A percentile compares a stretch with the other conserved stretches of the same genome.
phyloP scores from a whole-genome alignment of 2,888 invertebrate species.

The Hoplodrina ambigua region DNA sequence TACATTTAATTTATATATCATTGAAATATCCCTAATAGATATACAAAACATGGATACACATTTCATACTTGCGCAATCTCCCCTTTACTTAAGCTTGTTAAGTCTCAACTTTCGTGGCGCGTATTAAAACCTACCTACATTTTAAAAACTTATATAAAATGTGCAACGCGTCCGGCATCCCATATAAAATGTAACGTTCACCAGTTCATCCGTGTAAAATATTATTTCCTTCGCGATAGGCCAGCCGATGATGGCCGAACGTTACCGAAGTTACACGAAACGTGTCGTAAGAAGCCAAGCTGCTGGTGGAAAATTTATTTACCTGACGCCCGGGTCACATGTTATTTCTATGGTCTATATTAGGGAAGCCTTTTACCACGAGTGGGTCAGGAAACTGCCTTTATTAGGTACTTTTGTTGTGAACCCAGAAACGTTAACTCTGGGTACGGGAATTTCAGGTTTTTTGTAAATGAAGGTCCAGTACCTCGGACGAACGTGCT shows the following conservation, averaged over 20 bases:
- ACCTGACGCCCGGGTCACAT: slow-evolving; percentile 59
- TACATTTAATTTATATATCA: no score
- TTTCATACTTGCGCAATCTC: no score
- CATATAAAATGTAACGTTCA: slow-evolving; percentile 37
- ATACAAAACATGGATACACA: no score
- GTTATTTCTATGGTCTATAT: slow-evolving; percentile 64
- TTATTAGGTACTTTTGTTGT: slow-evolving; percentile 63
- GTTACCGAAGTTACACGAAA: slow-evolving; percentile 34
- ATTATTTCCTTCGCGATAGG: slow-evolving; percentile 41
- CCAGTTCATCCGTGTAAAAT: slow-evolving; percentile 36
- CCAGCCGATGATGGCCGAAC: slow-evolving; percentile 19
- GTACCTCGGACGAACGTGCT: slow-evolving; percentile 22
- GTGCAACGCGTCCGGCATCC: slow-evolving; percentile 9
- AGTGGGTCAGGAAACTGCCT: slow-evolving; percentile 63
- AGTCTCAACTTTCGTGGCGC: no score
- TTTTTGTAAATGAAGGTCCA: slow-evolving; percentile 20
- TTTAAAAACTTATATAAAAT: slow-evolving; percentile 37
- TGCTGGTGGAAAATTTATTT: slow-evolving; percentile 52
- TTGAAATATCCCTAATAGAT: no score
- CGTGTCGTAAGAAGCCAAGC: slow-evolving; percentile 33
- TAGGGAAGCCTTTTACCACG: slow-evolving; percentile 65
- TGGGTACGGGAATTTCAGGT: slow-evolving; percentile 26
- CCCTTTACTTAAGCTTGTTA: no score
- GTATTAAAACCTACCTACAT: neutral
- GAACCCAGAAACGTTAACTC: slow-evolving; percentile 37